Conservation (phyloP, 2,113 vertebrate species). For the Excalfactoria chinensis region DNA sequence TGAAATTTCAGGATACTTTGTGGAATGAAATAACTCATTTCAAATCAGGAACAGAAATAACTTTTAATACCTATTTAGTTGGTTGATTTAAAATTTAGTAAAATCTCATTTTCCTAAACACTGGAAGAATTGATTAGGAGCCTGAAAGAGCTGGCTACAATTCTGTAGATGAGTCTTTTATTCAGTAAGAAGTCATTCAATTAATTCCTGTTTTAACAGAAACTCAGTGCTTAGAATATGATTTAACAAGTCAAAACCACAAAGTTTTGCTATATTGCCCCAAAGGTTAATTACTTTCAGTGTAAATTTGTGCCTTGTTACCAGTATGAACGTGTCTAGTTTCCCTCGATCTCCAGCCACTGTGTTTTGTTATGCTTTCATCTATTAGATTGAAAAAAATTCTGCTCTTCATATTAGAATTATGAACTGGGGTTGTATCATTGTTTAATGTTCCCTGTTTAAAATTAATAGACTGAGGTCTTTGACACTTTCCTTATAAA, state of each 20-base stretch:
- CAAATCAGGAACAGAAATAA: neutral
- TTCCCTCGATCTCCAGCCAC: neutral
- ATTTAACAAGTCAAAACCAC: constrained; percentile 7
- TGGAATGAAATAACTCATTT: neutral
- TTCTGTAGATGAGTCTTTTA: neutral
- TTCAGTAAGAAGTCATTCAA: neutral
- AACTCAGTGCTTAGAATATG: neutral
- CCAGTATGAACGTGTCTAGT: neutral
- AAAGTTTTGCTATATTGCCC: neutral
- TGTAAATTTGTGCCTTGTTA: neutral
- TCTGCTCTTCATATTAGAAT: neutral
- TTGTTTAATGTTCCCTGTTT: neutral
- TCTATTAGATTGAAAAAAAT: neutral
- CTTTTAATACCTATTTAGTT: neutral
- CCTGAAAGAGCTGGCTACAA: neutral
- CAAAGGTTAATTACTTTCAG: neutral
- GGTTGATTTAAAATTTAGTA: constrained; percentile 22
- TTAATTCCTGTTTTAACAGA: constrained; percentile 7
- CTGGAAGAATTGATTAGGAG: neutral
- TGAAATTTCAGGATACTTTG: neutral
- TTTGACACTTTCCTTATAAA: neutral
- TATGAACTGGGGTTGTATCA: neutral
- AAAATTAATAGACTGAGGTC: neutral
- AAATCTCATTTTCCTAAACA: constrained; percentile 18
- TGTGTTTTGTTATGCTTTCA: neutral